Conservation (phyloP, 2,888 invertebrate genomes). For the Toxonevra muliebris region DNA sequence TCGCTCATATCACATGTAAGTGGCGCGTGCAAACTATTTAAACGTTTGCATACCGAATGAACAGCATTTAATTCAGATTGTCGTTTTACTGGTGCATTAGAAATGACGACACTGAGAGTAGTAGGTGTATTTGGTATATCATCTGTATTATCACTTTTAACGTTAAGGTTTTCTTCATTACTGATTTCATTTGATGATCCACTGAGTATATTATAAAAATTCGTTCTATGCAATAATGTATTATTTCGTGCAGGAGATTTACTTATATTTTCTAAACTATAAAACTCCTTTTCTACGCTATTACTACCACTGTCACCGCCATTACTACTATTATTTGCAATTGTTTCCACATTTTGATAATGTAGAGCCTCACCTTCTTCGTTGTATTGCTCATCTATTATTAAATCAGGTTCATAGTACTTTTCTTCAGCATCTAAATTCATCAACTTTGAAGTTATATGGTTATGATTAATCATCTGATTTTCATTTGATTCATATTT, state of each 20-base stretch:
- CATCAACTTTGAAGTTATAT: too few relatives aligned
- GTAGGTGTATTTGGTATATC: neutral
- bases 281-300: too few relatives aligned
- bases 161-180: too few relatives aligned
- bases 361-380: neutral
- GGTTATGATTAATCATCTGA: too few relatives aligned
- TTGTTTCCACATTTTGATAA: neutral
- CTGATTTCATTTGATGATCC: constrained; percentile 27
- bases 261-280: too few relatives aligned
- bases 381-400: neutral
- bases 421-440: neutral
- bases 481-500: too few relatives aligned
- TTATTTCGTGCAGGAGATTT: neutral
- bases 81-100: constrained; percentile 36
- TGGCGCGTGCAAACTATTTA: constrained; percentile 37
- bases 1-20: too few relatives aligned
- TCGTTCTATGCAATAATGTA: constrained; percentile 22
- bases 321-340: too few relatives aligned
- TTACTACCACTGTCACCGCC: too few relatives aligned
- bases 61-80: constrained; percentile 30
- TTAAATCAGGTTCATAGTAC: neutral
- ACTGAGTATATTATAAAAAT: constrained; percentile 28
- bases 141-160: too few relatives aligned
- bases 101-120: neutral
- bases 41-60: constrained; percentile 38